Evolutionary conservation across 2,797 vertebrate genomes (phyloP), one percentile per base, ranked within the genome.

Genomic region (Pelochelys cantorii): DNA sequence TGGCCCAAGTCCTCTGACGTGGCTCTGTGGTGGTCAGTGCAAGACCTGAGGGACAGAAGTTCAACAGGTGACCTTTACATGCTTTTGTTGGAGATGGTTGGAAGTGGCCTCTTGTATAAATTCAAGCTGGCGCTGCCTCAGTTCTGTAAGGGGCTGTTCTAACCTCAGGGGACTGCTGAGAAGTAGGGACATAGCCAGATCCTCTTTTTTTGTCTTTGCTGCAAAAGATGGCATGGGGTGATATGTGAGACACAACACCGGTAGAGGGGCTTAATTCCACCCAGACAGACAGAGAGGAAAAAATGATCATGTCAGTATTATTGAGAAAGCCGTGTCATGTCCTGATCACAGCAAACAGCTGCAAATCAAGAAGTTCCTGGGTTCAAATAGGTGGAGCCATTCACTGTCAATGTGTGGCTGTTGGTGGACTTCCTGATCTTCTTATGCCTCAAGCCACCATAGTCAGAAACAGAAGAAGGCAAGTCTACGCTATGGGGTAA

Each of bases 31-130:
- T 0, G 5, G 90, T 90, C 55, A 2, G 84, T 1, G 48, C 75
- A 82, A 55, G 93, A 4, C 0, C 0, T 57, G 23, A 42, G 17
- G 74, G 91, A 85, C 1, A 79, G 88, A 80, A 93, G 90, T 95
- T 96, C 93, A 97, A 96, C 68, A 97, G 92, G 92, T 97, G 96
- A 95, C 96, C 88, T 94, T 92, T 84, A 48, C 86, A 78, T 60
- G 68, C 53, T 92, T 88, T 75, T 23, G 1, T 84, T 83, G 14
- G 83, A 91, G 79, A 93, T 92, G 94, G 95, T 93, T 90, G 92
- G 93, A 94, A 94, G 93, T 54, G 94, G 75, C 92, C 94, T 92
- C 90, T 17, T 4, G 89, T 85, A 92, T 0, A 59, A 71, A 78
- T 55, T 93, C 75, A n/a, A 68, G 82, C 75, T 54, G 53, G 53